A percentile compares a stretch with the other conserved stretches of the same genome.
These are phyloP conservation scores for Microdon myrmicae DNA, from an alignment of 2,888 invertebrate genomes.

Conservation along the genomic window DNA sequence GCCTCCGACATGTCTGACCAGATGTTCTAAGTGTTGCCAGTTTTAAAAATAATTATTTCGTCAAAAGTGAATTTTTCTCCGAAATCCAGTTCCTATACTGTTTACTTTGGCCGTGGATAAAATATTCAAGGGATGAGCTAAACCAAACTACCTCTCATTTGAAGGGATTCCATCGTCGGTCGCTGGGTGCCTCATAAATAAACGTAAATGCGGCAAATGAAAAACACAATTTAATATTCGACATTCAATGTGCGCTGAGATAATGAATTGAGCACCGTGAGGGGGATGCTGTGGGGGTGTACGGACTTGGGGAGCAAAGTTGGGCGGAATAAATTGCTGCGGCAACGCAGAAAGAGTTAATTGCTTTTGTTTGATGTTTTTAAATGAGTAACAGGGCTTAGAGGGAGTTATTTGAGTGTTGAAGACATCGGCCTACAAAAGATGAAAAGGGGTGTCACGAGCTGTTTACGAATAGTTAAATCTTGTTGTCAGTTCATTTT, in stretches of 20 bases:
- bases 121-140: slow-evolving; percentile 26
- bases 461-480: too few relatives aligned
- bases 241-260: too few relatives aligned
- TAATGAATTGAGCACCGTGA: background rate
- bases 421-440: too few relatives aligned
- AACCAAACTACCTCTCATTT: background rate
- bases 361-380: slow-evolving; percentile 22
- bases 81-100: slow-evolving; percentile 4
- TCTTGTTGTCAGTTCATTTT: too few relatives aligned
- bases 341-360: slow-evolving; percentile 10
- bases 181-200: slow-evolving; percentile 8
- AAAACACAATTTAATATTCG: slow-evolving; percentile 28
- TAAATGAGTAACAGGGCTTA: too few relatives aligned
- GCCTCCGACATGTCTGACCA: too few relatives aligned
- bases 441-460: too few relatives aligned
- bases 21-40: slow-evolving; percentile 11
- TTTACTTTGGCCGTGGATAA: slow-evolving; percentile 18
- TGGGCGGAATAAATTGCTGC: background rate
- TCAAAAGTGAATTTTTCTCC: too few relatives aligned
- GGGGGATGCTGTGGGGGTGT: too few relatives aligned
- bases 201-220: slow-evolving; percentile 28
- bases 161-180: too few relatives aligned
- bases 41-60: too few relatives aligned
- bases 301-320: background rate
- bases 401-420: too few relatives aligned